Conservation (phyloP, 1,140 invertebrate species). For the Bicyclus anynana region DNA sequence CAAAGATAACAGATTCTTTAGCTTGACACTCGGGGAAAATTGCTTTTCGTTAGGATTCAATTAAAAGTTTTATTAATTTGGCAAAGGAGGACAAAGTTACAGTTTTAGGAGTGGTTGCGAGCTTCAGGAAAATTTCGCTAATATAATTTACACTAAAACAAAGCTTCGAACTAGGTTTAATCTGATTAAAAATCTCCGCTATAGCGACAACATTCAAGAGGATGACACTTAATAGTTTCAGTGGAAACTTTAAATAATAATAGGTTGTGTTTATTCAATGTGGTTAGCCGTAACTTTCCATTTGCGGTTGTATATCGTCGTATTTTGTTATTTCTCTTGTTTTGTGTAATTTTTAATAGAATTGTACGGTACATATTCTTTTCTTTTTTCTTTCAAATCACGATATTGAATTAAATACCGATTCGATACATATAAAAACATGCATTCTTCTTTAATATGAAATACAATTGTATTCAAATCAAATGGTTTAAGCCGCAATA, state of each 20-base stretch:
- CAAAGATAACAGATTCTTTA: slow-evolving; percentile 35
- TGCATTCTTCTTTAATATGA: no score
- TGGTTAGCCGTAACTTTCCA: background rate
- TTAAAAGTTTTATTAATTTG: slow-evolving; percentile 75
- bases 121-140: slow-evolving; percentile 54
- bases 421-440: no score
- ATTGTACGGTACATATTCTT: no score
- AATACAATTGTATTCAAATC: no score
- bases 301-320: no score
- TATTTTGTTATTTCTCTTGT: no score
- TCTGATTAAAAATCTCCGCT: slow-evolving; percentile 19
- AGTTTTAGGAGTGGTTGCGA: slow-evolving; percentile 54
- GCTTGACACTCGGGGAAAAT: slow-evolving; percentile 49
- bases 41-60: slow-evolving; percentile 62
- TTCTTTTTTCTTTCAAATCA: no score
- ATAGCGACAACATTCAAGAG: slow-evolving; percentile 3
- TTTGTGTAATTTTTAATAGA: background rate
- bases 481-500: no score
- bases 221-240: background rate
- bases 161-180: slow-evolving; percentile 13
- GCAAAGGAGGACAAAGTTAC: slow-evolving; percentile 58
- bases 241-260: background rate
- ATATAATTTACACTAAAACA: slow-evolving; percentile 50
- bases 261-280: background rate
- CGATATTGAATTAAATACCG: no score